Percentiles rank a stretch among this genome's conserved stretches.
Conservation (phyloP, 2,888 invertebrate species). For the Euzetes globulus region DNA sequence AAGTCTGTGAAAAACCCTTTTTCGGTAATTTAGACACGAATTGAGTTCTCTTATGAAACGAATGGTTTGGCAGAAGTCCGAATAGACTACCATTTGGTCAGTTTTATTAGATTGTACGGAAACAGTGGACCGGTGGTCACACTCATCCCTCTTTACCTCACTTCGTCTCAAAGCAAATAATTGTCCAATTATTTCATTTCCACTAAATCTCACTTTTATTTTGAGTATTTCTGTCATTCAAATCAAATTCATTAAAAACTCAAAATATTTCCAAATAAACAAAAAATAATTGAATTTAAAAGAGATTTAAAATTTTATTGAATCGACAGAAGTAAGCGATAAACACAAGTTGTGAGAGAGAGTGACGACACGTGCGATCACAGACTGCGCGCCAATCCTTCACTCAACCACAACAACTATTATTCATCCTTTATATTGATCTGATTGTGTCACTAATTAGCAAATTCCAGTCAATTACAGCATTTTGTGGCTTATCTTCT, state of each 20-base stretch:
- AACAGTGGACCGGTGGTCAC: not conserved
- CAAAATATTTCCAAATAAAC: too few relatives aligned
- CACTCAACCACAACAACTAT: too few relatives aligned
- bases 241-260: not conserved
- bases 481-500: too few relatives aligned
- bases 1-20: not conserved
- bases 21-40: not conserved
- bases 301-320: too few relatives aligned
- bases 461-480: too few relatives aligned
- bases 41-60: not conserved
- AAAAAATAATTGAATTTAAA: too few relatives aligned
- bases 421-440: too few relatives aligned
- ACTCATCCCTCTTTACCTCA: not conserved
- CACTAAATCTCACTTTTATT: not conserved
- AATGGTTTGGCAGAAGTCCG: not conserved
- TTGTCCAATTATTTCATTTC: not conserved
- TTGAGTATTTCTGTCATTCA: not conserved
- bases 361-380: too few relatives aligned
- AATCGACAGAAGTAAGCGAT: too few relatives aligned
- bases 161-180: not conserved
- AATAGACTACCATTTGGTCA: not conserved
- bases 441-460: too few relatives aligned
- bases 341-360: too few relatives aligned
- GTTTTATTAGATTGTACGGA: not conserved
- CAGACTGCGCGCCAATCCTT: too few relatives aligned